Evolutionary conservation across 2,888 invertebrate genomes (phyloP).

Genomic region (Thymelicus sylvestris): DNA sequence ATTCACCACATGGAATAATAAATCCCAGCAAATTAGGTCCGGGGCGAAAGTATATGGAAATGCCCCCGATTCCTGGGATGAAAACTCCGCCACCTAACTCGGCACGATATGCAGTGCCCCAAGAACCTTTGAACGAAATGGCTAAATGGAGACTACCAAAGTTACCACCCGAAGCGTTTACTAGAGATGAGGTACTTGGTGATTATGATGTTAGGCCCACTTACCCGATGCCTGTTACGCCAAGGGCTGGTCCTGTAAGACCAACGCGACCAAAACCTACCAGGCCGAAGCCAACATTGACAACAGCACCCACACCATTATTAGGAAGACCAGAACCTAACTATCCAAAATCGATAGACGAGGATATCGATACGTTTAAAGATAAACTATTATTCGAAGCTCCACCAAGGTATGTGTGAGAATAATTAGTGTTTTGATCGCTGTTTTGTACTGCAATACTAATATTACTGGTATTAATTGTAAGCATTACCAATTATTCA

Average conservation of each 20-base stretch:
- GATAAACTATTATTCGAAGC: slow-evolving; percentile 48
- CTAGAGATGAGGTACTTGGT: slow-evolving; percentile 11
- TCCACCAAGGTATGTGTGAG: slow-evolving; percentile 44
- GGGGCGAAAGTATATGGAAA: slow-evolving; percentile 2
- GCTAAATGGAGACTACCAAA: slow-evolving; percentile 38
- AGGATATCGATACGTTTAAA: slow-evolving; percentile 48
- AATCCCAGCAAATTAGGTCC: slow-evolving; percentile 19
- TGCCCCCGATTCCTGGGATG: neutral
- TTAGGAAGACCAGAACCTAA: slow-evolving; percentile 35
- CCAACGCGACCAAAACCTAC: slow-evolving; percentile 41
- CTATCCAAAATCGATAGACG: slow-evolving; percentile 44
- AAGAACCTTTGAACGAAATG: slow-evolving; percentile 39
- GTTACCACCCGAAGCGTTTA: slow-evolving; percentile 25
- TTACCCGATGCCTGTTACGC: slow-evolving; percentile 46
- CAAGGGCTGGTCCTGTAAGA: slow-evolving; percentile 44
- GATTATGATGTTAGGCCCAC: slow-evolving; percentile 38
- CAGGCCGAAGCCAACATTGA: slow-evolving; percentile 26
- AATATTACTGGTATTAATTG: too few relatives aligned
- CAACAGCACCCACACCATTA: slow-evolving; percentile 18
- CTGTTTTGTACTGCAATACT: neutral
- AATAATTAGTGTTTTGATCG: neutral
- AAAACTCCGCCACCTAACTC: neutral
- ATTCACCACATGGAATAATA: slow-evolving; percentile 31
- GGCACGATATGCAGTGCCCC: slow-evolving; percentile 43
- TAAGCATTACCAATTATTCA: too few relatives aligned